Conservation (phyloP, 1,140 invertebrate species). For the Ceratitis capitata region DNA sequence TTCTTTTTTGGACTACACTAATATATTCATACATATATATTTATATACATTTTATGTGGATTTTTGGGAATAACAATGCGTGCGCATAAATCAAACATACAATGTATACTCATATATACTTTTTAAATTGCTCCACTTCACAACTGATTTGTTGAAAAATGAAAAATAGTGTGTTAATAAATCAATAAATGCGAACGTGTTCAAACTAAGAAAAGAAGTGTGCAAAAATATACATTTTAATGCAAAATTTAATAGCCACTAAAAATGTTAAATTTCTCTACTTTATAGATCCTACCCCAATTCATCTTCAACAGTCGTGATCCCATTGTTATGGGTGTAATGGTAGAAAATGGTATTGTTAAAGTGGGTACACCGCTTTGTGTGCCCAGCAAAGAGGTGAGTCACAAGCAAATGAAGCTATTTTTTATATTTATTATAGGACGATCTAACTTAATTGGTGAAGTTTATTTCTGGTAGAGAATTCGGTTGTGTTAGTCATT, state of each 20-base stretch:
- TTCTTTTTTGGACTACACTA: neutral
- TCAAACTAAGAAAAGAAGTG: neutral
- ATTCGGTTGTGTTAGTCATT: too few relatives aligned
- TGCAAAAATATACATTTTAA: too few relatives aligned
- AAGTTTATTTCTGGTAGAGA: too few relatives aligned
- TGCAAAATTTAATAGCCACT: neutral
- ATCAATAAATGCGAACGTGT: neutral
- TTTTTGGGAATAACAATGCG: neutral
- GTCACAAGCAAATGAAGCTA: too few relatives aligned
- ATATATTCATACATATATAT: neutral
- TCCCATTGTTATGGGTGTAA: conserved; percentile 96
- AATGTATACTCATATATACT: too few relatives aligned
- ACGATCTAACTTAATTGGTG: too few relatives aligned
- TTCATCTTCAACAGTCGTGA: conserved; percentile 98
- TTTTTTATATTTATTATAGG: too few relatives aligned
- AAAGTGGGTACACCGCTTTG: conserved; percentile 97
- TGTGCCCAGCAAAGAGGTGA: conserved; percentile 94
- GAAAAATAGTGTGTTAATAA: neutral
- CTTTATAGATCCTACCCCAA: conserved; percentile 74
- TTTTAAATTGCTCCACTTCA: neutral
- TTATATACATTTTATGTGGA: neutral
- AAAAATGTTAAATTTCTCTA: neutral
- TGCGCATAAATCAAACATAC: conserved; percentile 11
- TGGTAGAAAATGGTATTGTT: conserved; percentile 94
- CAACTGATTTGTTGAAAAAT: neutral